A percentile compares a stretch with the other conserved stretches of the same genome.
Evolutionary conservation across 2,113 vertebrate species (phyloP).

Genomic region (Colossoma macropomum): DNA sequence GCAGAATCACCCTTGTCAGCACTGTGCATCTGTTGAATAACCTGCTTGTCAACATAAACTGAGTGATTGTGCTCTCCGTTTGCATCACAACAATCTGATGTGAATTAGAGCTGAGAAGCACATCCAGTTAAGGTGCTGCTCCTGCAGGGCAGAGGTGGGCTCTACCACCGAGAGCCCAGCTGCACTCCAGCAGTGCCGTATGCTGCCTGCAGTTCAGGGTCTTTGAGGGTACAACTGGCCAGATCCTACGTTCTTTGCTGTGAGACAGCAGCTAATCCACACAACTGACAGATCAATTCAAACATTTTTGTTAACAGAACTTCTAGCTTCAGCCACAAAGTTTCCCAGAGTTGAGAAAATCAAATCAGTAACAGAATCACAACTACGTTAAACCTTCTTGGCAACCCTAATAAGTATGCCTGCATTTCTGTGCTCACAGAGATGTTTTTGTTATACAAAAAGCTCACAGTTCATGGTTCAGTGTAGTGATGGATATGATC

Average conservation of each 20-base stretch:
- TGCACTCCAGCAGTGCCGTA: neutral
- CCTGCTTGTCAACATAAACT: neutral
- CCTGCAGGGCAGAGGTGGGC: neutral
- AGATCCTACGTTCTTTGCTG: neutral
- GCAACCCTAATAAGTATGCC: too few species aligned
- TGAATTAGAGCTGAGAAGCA: neutral
- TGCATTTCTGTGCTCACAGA: neutral
- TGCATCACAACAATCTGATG: neutral
- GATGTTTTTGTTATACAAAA: neutral
- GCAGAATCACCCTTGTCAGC: too few species aligned
- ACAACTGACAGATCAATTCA: neutral
- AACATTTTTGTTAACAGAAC: neutral
- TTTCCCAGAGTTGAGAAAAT: too few species aligned
- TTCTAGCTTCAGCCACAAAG: neutral
- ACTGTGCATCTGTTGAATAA: too few species aligned
- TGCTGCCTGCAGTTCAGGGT: neutral
- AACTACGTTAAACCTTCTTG: too few species aligned
- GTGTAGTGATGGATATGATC: neutral
- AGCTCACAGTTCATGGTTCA: neutral
- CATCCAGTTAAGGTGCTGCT: neutral
- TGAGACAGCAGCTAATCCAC: neutral
- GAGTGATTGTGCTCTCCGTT: neutral
- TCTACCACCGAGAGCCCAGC: neutral
- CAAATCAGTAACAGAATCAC: too few species aligned
- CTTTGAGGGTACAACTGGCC: neutral